A percentile compares a stretch with the other conserved stretches of the same genome.
phyloP scores from a whole-genome alignment of 2,888 invertebrate genomes.

The Hyalella azteca region DNA sequence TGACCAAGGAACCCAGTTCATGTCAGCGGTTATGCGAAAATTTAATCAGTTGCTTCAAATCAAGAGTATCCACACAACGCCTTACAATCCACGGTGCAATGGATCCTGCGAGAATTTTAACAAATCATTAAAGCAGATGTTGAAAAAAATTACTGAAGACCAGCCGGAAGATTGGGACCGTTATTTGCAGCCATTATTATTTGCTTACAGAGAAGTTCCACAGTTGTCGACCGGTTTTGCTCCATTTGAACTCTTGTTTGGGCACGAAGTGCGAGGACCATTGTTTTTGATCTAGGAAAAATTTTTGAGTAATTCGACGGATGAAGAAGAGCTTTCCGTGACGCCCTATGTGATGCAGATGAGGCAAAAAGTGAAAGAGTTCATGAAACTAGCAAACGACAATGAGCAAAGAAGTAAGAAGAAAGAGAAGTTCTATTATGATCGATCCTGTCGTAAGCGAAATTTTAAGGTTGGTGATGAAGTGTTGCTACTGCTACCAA shows the following conservation, averaged over 20 bases:
- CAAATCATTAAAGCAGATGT: neutral
- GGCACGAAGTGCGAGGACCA: neutral
- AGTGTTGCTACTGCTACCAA: neutral
- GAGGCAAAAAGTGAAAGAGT: neutral
- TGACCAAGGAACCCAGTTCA: neutral
- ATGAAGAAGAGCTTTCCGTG: no score
- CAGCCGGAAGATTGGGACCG: neutral
- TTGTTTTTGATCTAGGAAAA: neutral
- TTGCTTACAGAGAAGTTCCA: neutral
- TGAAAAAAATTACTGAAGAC: neutral
- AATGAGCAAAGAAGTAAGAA: neutral
- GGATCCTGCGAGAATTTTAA: neutral
- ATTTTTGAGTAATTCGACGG: neutral
- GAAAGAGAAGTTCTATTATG: neutral
- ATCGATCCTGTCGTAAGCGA: neutral
- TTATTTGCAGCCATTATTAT: neutral
- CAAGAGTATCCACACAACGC: neutral
- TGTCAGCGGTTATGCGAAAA: neutral
- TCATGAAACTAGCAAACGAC: neutral
- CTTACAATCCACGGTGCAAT: neutral
- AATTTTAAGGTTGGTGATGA: neutral
- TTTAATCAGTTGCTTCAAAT: neutral
- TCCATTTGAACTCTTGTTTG: neutral
- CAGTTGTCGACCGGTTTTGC: neutral
- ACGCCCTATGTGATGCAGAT: no score